Evolutionary conservation across 2,797 vertebrate genomes (phyloP), one percentile per base, ranked within the genome.

Genomic region (Clarias laeviceps): DNA sequence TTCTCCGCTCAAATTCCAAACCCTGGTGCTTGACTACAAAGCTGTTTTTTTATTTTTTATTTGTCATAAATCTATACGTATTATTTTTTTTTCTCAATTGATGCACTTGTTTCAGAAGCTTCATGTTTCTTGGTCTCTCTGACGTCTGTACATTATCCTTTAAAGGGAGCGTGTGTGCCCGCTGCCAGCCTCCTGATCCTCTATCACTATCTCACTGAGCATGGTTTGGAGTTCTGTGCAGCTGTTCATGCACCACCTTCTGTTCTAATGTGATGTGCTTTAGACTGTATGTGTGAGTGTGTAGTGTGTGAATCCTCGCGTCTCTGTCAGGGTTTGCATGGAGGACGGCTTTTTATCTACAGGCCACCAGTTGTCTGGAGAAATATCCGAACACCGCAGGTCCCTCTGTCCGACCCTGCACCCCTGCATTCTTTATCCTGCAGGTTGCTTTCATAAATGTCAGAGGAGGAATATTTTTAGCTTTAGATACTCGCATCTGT

Each of bases 161-260:
- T 59, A 37, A 37, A 5, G 37, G 56, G 59, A 24, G 24, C 24
- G 1, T 34, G n/a, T 74, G 56, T 14, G 37, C 17, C 24, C 66
- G 68, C 50, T 72, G 69, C 54, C 29, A 82, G 24, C 27, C 69
- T 45, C 56, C 73, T 70, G 59, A 54, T 79, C 15, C 62, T 59
- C 40, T 64, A 34, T 57, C n/a, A 61, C 86, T 89, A 85, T 90
- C 88, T 77, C 88, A 81, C 87, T 61, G 34, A 61, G 73, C 87
- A 82, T 45, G 27, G 27, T 5, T 32, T 76, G 37, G 70, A 84
- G 34, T 82, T 89, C 81, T 74, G 86, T 54, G 73, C 88, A 85
- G 56, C 80, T 34, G 64, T 85, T 85, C 34, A 82, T 45, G 29
- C 8, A 17, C 84, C 57, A 5, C 69, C 34, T 85, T 80, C 69